A percentile compares a stretch with the other conserved stretches of the same genome.
Conservation (phyloP, 2,113 vertebrate species). For the Aptenodytes forsteri region DNA sequence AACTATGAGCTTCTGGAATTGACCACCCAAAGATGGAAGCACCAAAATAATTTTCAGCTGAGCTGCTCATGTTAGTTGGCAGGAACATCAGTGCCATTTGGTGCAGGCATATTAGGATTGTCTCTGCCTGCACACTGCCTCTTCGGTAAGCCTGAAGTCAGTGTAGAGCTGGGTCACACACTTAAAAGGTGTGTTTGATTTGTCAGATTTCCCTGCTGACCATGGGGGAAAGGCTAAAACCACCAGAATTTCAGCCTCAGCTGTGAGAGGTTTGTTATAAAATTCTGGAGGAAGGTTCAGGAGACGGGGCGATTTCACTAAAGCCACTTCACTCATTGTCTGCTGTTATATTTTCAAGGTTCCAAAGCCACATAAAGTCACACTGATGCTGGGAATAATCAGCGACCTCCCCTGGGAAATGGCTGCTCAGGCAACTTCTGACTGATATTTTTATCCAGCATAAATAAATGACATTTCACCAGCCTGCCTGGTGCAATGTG, state of each 20-base stretch:
- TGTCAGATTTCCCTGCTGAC: not conserved
- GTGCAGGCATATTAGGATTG: not conserved
- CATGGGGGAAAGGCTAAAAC: not conserved
- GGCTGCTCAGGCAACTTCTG: not conserved
- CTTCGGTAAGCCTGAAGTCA: not conserved
- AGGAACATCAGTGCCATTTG: not conserved
- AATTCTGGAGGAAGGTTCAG: conserved; percentile 19
- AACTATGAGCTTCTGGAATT: not conserved
- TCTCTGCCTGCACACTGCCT: not conserved
- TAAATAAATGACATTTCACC: conserved; percentile 20
- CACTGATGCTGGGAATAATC: not conserved
- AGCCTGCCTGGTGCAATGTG: not conserved
- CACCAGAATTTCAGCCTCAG: not conserved
- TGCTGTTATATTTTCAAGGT: not conserved
- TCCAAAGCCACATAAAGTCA: conserved; percentile 12
- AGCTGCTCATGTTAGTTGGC: not conserved
- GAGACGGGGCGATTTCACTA: rapidly evolving
- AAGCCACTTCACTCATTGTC: not conserved
- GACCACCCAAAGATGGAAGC: not conserved
- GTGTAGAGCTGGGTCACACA: not conserved
- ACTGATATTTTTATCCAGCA: conserved; percentile 12
- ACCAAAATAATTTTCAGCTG: not conserved
- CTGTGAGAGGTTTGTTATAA: not conserved
- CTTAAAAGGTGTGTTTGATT: not conserved
- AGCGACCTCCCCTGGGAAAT: not conserved